Evolutionary conservation across 2,888 invertebrate genomes (phyloP), one percentile per base, ranked within the genome.

Genomic region (Ormyrus rosae): DNA sequence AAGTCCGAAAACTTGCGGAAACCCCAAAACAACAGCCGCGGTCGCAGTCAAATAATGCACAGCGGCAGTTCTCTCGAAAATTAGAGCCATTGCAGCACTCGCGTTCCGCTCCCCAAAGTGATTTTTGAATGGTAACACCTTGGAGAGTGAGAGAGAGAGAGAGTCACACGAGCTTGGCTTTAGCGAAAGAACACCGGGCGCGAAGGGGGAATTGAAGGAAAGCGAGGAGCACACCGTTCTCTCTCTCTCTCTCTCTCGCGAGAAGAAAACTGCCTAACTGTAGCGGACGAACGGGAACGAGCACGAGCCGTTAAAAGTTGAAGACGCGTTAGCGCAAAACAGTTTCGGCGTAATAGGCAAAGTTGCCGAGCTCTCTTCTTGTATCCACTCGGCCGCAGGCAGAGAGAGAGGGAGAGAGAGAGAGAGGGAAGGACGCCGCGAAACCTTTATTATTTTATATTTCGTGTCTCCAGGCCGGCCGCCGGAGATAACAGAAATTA

Each of bases 281-380:
- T 2, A 34, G 34, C 34, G 34, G 34, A 34, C 34, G 34, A 34
- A 34, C 34, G 34, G 34, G 82, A 86, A 84, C 71, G 78, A 76
- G 34, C 70, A 46, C 82, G 82, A 83, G 86, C 85, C 85, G 87
- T 89, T 89, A 88, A 88, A 89, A 90, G 88, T 90, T 88, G 84
- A 87, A 88, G 88, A 87, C 87, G 85, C 89, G 88, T 89, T 89
- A 88, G 87, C 85, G 83, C 84, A 85, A 86, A 88, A 89, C 88
- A 86, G 88, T 88, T 89, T 86, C 86, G 86, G 82, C 85, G 86
- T 90, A 90, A 90, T 90, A 89, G 90, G 87, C 85, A 87, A 90
- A 90, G 89, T 90, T 83, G 58, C 53, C 34, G 6, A n/a, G 11
- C 19, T 50, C 19, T 50, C 61, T 68, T 69, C 70, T 55, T 60